phyloP scores from a whole-genome alignment of 2,113 vertebrate genomes.

The Rhabdornis inornatus region DNA sequence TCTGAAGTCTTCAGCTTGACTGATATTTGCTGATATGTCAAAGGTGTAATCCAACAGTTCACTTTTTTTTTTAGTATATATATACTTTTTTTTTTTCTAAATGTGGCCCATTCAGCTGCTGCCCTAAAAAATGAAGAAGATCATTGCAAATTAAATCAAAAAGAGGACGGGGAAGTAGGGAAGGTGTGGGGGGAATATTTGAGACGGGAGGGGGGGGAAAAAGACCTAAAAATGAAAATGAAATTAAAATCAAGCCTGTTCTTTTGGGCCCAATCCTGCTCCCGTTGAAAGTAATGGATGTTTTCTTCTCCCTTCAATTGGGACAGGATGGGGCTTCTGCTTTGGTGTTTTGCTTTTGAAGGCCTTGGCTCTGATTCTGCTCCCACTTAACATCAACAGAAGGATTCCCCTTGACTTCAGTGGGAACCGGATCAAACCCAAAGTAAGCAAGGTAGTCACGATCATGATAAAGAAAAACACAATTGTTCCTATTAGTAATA shows the following conservation, averaged over 20 bases:
- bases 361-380: conserved; percentile 42
- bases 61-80: conserved; percentile 69
- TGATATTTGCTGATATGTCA: conserved; percentile 85
- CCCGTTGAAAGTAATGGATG: conserved; percentile 48
- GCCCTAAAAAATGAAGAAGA: conserved; percentile 85
- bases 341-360: conserved; percentile 12
- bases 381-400: conserved; percentile 45
- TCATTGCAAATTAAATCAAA: conserved; percentile 72
- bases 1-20: conserved; percentile 85
- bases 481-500: conserved; percentile 47
- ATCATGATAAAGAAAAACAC: conserved; percentile 70
- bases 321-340: conserved; percentile 48
- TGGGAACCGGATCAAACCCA: conserved; percentile 55
- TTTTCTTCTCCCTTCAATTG: conserved; percentile 54
- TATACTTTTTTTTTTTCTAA: conserved; percentile 79
- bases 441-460: conserved; percentile 72
- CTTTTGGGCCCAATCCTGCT: conserved; percentile 55
- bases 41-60: conserved; percentile 84
- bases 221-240: conserved; percentile 44
- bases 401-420: conserved; percentile 44
- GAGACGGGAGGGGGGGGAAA: conserved; percentile 13
- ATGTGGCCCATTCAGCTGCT: conserved; percentile 87
- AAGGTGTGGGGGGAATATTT: neutral
- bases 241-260: conserved; percentile 45
- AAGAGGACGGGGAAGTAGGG: neutral